Conservation (phyloP, 23 tunicate species). For the Oikopleura vanhoeffeni region DNA sequence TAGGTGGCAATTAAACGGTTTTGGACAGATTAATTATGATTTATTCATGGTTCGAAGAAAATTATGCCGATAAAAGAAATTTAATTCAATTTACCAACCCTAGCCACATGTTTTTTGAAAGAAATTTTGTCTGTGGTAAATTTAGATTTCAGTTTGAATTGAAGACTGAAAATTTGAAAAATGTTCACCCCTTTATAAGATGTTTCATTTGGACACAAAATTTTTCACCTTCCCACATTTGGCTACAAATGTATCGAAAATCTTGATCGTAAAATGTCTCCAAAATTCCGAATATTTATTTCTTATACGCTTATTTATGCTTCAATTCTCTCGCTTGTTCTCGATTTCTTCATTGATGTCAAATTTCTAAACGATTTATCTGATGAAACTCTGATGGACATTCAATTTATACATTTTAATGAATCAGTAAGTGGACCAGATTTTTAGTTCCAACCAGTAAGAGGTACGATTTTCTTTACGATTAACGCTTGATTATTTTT, state of each 20-base stretch:
- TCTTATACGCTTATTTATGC: neutral
- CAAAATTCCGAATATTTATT: neutral
- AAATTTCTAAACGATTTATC: neutral
- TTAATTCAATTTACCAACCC: no score
- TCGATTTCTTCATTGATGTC: conserved; percentile 2
- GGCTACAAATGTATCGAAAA: neutral
- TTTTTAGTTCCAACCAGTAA: no score
- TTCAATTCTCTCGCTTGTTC: neutral
- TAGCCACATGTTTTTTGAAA: no score
- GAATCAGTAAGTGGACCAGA: neutral
- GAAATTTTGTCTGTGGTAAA: no score
- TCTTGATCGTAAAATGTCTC: neutral
- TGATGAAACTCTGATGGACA: neutral
- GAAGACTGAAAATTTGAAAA: neutral
- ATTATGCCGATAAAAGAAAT: no score
- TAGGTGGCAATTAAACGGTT: no score
- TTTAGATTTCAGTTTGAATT: no score
- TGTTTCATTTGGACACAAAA: conserved; percentile 6
- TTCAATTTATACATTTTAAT: neutral
- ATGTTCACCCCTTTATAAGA: neutral
- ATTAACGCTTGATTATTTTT: no score
- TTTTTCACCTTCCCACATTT: neutral
- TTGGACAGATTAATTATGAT: no score
- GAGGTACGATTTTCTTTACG: no score
- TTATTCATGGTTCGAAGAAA: no score